Conservation (phyloP, 2,888 invertebrate species). For the Lasius platythorax region DNA sequence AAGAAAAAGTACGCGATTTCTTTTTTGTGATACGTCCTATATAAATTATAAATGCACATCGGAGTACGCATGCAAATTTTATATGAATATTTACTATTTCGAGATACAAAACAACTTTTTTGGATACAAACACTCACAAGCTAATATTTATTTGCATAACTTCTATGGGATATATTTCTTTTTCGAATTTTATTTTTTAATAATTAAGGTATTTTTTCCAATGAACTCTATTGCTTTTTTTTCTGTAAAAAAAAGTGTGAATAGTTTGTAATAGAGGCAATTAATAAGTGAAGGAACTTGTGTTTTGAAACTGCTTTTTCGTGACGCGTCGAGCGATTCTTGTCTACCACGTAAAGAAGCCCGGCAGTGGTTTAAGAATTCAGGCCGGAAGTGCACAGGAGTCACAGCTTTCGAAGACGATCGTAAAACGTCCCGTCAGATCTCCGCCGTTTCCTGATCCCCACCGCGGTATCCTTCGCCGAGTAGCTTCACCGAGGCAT, state of each 20-base stretch:
- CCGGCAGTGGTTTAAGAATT: constrained; percentile 62
- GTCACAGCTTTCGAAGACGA: constrained; percentile 74
- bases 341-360: constrained; percentile 62
- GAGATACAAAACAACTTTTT: background rate
- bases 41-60: background rate
- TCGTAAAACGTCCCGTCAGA: constrained; percentile 73
- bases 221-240: background rate
- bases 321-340: constrained; percentile 44
- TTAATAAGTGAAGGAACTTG: constrained; percentile 4
- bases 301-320: background rate
- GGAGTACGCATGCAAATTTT: background rate
- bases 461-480: constrained; percentile 55
- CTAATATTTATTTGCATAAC: background rate
- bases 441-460: constrained; percentile 69
- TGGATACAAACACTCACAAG: background rate
- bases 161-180: background rate
- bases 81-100: background rate
- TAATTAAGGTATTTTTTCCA: background rate
- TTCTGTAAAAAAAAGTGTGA: background rate
- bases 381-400: constrained; percentile 71
- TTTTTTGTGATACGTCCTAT: background rate
- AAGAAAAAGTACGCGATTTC: background rate
- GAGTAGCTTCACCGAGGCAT: constrained; percentile 45
- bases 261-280: background rate
- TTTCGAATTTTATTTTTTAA: background rate